phyloP scores from a whole-genome alignment of 1,140 invertebrate species.

The Agraylea sexmaculata region DNA sequence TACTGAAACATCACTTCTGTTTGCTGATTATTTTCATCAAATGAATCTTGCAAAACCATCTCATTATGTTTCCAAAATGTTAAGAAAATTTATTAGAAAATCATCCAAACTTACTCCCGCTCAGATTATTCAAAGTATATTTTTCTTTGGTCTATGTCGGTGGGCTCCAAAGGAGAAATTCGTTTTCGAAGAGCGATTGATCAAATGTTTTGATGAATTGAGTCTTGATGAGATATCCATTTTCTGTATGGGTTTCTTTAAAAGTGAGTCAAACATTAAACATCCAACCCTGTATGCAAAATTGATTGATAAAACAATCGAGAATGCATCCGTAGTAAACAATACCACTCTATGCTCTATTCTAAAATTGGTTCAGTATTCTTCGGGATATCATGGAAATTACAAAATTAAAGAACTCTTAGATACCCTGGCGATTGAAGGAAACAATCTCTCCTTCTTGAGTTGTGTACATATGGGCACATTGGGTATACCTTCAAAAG shows the following conservation, averaged over 20 bases:
- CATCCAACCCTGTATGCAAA: conserved; percentile 29
- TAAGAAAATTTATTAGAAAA: conserved; percentile 37
- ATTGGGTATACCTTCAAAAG: conserved; percentile 32
- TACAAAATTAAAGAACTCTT: conserved; percentile 26
- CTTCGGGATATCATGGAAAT: conserved; percentile 24
- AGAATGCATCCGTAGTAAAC: conserved; percentile 31
- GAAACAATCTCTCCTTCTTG: conserved; percentile 32
- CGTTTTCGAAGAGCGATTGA: conserved; percentile 40
- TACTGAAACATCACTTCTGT: conserved; percentile 30
- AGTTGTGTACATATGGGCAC: conserved; percentile 42
- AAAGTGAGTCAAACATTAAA: conserved; percentile 42
- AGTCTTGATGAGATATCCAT: conserved; percentile 43
- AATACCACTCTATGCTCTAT: conserved; percentile 39
- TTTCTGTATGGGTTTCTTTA: conserved; percentile 48
- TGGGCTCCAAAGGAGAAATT: conserved; percentile 36
- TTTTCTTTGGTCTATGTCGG: conserved; percentile 38
- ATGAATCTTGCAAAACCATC: conserved; percentile 28
- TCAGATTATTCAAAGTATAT: conserved; percentile 44
- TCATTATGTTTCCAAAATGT: conserved; percentile 32
- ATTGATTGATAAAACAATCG: conserved; percentile 31
- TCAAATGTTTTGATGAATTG: conserved; percentile 33
- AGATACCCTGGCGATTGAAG: conserved; percentile 25
- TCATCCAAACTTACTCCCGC: conserved; percentile 31
- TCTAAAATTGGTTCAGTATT: conserved; percentile 41
- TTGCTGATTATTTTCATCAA: conserved; percentile 40